Evolutionary conservation across 2,113 vertebrate genomes (phyloP).

Genomic region (Pseudopipra pipra): DNA sequence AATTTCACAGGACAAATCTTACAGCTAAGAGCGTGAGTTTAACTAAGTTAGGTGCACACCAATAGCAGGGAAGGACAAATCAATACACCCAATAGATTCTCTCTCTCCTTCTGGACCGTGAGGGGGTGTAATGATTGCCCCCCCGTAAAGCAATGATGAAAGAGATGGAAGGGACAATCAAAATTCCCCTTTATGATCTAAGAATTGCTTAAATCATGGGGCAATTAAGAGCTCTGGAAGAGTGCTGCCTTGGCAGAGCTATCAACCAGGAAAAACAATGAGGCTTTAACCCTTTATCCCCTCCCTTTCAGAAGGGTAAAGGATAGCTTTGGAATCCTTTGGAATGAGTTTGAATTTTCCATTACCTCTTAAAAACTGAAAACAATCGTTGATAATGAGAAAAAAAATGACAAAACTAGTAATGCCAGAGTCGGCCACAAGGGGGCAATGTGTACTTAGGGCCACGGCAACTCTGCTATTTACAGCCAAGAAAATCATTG

Average conservation of each 20-base stretch:
- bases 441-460: neutral
- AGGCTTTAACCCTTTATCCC: neutral
- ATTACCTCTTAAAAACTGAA: neutral
- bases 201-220: neutral
- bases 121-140: rapidly evolving
- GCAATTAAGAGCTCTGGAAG: neutral
- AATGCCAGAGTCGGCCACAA: neutral
- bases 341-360: neutral
- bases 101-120: neutral
- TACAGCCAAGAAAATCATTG: neutral
- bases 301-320: neutral
- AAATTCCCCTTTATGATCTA: neutral
- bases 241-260: neutral
- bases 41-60: neutral
- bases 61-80: neutral
- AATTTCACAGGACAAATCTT: neutral
- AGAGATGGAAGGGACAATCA: neutral
- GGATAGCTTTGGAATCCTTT: neutral
- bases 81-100: neutral
- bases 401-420: neutral
- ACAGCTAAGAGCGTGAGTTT: neutral
- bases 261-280: neutral
- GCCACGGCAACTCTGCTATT: neutral
- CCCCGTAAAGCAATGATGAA: neutral
- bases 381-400: rapidly evolving